These are phyloP conservation scores for Buphagus erythrorhynchus DNA, from an alignment of 2,797 vertebrate species.

Conservation along the genomic window DNA sequence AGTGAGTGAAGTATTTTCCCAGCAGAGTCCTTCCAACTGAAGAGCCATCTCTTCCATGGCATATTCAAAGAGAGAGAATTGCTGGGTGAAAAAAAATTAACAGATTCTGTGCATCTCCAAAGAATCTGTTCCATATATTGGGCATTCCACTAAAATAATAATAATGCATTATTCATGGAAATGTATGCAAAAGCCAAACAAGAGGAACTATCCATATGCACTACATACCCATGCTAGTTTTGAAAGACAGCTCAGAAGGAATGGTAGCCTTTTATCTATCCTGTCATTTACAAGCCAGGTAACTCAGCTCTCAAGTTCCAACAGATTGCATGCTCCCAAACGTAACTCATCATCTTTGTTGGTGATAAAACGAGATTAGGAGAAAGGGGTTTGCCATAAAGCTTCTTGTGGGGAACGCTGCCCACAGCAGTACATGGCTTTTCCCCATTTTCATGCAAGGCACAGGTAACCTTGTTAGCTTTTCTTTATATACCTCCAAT, in stretches of 20 bases:
- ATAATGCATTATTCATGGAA: not conserved
- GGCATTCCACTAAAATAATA: not conserved
- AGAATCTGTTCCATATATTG: not conserved
- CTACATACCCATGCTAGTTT: not conserved
- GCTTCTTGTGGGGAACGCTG: not conserved
- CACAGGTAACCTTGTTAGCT: not conserved
- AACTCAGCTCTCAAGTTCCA: not conserved
- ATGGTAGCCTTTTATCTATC: not conserved
- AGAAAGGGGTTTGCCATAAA: not conserved
- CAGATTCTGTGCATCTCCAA: not conserved
- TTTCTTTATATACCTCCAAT: not conserved
- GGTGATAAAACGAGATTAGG: not conserved
- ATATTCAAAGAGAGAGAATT: not conserved
- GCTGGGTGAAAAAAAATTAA: not conserved
- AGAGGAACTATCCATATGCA: not conserved
- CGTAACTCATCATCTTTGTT: fast-evolving
- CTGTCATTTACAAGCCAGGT: not conserved
- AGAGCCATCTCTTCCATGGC: not conserved
- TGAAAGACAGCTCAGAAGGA: not conserved
- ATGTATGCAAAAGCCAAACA: conserved; percentile 16
- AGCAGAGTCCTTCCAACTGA: not conserved
- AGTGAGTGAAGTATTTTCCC: not conserved
- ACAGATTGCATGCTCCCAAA: not conserved
- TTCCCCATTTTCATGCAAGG: not conserved
- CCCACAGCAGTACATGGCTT: not conserved